These are phyloP conservation scores for Caradrina clavipalpis DNA, from an alignment of 2,888 invertebrate genomes.

Conservation along the genomic window DNA sequence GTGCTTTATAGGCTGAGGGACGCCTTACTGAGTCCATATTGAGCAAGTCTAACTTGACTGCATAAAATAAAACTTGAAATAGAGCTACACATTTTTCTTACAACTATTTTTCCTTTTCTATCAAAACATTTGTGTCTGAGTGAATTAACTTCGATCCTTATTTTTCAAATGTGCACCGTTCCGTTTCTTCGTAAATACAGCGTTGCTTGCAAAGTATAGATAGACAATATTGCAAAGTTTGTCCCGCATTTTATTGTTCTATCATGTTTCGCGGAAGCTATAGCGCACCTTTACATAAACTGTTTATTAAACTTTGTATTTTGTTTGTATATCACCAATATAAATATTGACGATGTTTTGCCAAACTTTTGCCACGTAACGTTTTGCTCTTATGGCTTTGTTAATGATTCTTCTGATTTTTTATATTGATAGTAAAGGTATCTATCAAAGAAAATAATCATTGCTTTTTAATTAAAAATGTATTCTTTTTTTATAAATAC, in stretches of 20 bases:
- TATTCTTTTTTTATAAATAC: neutral
- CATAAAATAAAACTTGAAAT: conserved; percentile 65
- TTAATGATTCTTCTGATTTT: conserved; percentile 21
- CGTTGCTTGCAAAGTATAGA: conserved; percentile 63
- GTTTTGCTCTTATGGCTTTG: neutral
- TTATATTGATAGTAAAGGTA: neutral
- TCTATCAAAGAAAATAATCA: neutral
- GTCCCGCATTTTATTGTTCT: conserved; percentile 72
- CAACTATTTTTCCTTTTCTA: conserved; percentile 46
- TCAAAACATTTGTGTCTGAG: conserved; percentile 52
- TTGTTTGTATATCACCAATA: conserved; percentile 38
- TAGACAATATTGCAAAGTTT: conserved; percentile 70
- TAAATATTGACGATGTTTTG: conserved; percentile 38
- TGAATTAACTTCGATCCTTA: conserved; percentile 68
- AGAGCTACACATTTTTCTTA: conserved; percentile 40
- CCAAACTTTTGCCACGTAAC: conserved; percentile 12
- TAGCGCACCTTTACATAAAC: conserved; percentile 27
- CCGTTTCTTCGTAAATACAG: conserved; percentile 66
- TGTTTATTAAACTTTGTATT: conserved; percentile 43
- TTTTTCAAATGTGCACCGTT: conserved; percentile 64
- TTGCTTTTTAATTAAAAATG: neutral
- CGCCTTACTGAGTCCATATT: conserved; percentile 67
- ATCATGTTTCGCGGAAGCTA: conserved; percentile 61
- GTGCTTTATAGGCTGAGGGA: conserved; percentile 75
- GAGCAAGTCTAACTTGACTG: conserved; percentile 65